phyloP scores from a whole-genome alignment of 2,113 vertebrate species.

The Aldabrachelys gigantea region DNA sequence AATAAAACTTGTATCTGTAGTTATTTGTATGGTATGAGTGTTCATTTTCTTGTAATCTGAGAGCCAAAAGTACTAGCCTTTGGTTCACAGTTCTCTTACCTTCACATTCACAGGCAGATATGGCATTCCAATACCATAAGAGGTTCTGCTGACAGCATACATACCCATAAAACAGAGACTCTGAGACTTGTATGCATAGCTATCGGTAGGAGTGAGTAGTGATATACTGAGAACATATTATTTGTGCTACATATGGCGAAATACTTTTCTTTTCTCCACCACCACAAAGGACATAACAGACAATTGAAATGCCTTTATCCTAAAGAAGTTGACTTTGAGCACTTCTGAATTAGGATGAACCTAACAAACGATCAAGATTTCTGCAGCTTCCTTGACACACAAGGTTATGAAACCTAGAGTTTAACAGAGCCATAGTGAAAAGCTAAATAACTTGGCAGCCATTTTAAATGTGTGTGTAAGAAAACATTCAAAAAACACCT shows the following conservation, averaged over 20 bases:
- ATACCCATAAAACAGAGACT: neutral
- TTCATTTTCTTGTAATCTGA: neutral
- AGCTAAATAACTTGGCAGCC: neutral
- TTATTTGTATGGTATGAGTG: neutral
- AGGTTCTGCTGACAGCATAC: neutral
- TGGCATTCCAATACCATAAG: neutral
- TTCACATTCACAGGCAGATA: neutral
- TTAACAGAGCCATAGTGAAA: constrained; percentile 45
- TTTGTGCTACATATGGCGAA: neutral
- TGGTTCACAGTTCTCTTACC: neutral
- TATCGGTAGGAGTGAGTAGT: neutral
- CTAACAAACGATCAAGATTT: constrained; percentile 17
- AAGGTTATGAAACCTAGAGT: neutral
- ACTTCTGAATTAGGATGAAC: neutral
- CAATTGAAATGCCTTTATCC: neutral
- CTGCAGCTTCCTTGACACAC: neutral
- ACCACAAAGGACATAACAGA: neutral
- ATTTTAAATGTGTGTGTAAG: constrained; percentile 45
- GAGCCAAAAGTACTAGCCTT: neutral
- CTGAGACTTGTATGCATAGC: neutral
- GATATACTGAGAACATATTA: neutral
- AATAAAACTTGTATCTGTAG: neutral
- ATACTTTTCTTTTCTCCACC: neutral
- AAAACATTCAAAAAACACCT: constrained; percentile 58
- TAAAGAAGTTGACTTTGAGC: neutral